These are phyloP conservation scores for Ophion obscuratus DNA, from an alignment of 2,888 invertebrate genomes.

Conservation along the genomic window DNA sequence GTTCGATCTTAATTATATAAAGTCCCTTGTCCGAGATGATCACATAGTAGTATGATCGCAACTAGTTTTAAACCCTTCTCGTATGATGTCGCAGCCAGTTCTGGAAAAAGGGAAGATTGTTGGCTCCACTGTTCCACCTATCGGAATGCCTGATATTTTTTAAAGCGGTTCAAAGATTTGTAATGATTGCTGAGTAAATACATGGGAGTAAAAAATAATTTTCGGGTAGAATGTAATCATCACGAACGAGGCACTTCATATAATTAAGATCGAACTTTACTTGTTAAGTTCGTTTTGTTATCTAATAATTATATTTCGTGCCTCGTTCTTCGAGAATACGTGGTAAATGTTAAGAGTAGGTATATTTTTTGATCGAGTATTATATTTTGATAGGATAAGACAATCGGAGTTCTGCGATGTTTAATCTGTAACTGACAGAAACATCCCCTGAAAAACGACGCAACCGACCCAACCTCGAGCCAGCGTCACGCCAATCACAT, in stretches of 20 bases:
- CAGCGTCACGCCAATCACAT: too few species aligned
- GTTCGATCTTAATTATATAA: constrained; percentile 16
- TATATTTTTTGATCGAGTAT: constrained; percentile 18
- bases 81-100: constrained; percentile 17
- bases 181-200: not conserved
- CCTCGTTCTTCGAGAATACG: constrained; percentile 43
- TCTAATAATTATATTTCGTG: constrained; percentile 43
- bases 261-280: constrained; percentile 47
- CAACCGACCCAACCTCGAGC: too few species aligned
- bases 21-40: constrained; percentile 37
- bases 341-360: constrained; percentile 43
- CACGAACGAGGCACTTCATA: constrained; percentile 46
- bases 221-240: constrained; percentile 31
- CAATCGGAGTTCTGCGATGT: not conserved
- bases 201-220: not conserved
- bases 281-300: constrained; percentile 21
- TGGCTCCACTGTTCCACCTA: not conserved
- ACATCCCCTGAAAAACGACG: too few species aligned
- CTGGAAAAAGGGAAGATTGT: not conserved
- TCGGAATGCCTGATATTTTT: not conserved
- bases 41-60: constrained; percentile 15
- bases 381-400: not conserved
- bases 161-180: constrained; percentile 1
- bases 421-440: not conserved
- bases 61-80: not conserved